Conservation (phyloP, 2,888 invertebrate species). For the Diogma glabrata region DNA sequence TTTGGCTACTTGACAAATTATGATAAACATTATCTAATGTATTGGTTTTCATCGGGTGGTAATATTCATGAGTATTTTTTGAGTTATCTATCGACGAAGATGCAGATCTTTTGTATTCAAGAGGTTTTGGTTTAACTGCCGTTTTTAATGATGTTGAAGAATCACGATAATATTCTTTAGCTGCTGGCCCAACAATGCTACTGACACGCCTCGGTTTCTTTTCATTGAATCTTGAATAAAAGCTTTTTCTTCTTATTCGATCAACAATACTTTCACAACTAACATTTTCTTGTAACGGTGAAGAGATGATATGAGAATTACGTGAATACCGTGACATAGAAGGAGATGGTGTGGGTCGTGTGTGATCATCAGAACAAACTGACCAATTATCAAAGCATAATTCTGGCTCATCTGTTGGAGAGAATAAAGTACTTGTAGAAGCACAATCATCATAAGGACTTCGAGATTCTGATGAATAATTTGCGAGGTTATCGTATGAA, state of each 20-base stretch:
- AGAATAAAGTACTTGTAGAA: constrained; percentile 38
- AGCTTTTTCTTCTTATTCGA: constrained; percentile 77
- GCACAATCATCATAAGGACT: constrained; percentile 36
- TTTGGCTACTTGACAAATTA: constrained; percentile 1
- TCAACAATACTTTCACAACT: constrained; percentile 68
- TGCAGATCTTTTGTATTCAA: constrained; percentile 13
- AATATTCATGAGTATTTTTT: constrained; percentile 6
- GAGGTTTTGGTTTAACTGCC: constrained; percentile 4
- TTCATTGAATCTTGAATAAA: constrained; percentile 80
- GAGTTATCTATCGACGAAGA: constrained; percentile 10
- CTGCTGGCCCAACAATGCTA: constrained; percentile 48
- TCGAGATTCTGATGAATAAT: constrained; percentile 34
- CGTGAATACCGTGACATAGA: constrained; percentile 34
- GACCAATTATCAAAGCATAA: constrained; percentile 54
- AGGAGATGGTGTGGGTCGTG: constrained; percentile 24
- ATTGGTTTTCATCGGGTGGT: constrained; percentile 5
- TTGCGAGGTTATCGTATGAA: constrained; percentile 32
- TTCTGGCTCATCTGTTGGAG: constrained; percentile 45
- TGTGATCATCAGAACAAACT: constrained; percentile 45
- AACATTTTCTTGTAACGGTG: constrained; percentile 36
- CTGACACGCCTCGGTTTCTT: constrained; percentile 60
- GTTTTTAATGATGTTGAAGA: constrained; percentile 13
- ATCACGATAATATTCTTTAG: constrained; percentile 42
- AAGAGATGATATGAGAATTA: constrained; percentile 36
- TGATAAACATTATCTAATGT: background rate